Evolutionary conservation across 2,888 invertebrate genomes (phyloP), one percentile per base, ranked within the genome.

Genomic region (Megastigmus dorsalis): DNA sequence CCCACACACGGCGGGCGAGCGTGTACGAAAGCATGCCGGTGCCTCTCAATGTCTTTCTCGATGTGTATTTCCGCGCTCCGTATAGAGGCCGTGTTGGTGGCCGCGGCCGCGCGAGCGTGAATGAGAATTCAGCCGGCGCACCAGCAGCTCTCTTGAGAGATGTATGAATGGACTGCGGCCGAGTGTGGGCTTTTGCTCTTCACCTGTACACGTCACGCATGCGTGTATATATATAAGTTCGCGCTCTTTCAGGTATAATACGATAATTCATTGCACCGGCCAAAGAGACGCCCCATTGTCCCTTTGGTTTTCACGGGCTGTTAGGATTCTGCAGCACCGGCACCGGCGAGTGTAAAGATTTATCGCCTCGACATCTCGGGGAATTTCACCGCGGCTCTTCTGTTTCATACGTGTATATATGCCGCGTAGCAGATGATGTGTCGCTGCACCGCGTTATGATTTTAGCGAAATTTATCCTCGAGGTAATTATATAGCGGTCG

Each of bases 201-300:
- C n/a, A n/a, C n/a, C n/a, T n/a, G n/a, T n/a, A n/a, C n/a, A n/a
- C n/a, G n/a, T n/a, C n/a, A n/a, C 26, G 41, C 26, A 23, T n/a
- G n/a, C 26, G 59, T n/a, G n/a, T n/a, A n/a, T n/a, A n/a, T n/a
- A 60, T 15, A 45, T 45, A 15, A 70, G 36, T 41, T n/a, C 60
- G 45, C 50, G 33, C 28, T 41, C 18, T n/a, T 15, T 28, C n/a
- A 18, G 10, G 15, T 43, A 43, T n/a, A n/a, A n/a, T n/a, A 18
- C 43, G 43, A 60, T 60, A 60, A 60, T 60, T 60, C 59, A 60
- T 28, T 60, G 43, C 43, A 1, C 28, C 23, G 9, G 9, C n/a
- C 10, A 36, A 18, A n/a, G n/a, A n/a, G n/a, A 6, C 28, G 55
- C 36, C 28, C 41, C 15, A n/a, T n/a, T n/a, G 41, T 6, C 28